Evolutionary conservation across 2,797 vertebrate species (phyloP).

Genomic region (Sebastes dallii): DNA sequence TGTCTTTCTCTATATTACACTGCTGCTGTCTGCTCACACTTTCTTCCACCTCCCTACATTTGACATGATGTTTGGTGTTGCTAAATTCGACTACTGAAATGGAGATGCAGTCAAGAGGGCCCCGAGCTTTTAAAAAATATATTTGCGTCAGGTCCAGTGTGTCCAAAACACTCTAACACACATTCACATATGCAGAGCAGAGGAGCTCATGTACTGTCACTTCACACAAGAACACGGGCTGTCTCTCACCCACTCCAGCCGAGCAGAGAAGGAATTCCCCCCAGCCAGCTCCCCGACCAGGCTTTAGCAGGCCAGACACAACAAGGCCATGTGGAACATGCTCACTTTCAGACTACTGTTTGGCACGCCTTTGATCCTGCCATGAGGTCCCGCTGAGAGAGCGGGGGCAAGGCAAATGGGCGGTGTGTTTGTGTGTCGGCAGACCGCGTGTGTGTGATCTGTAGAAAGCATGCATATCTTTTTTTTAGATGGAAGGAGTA

Average conservation of each 20-base stretch:
- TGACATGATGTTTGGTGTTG: not conserved
- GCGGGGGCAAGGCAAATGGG: not conserved
- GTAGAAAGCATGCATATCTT: not conserved
- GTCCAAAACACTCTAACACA: constrained; percentile 4
- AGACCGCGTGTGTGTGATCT: not conserved
- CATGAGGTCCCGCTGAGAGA: constrained; percentile 46
- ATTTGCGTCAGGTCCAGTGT: not conserved
- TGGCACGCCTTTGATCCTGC: constrained; percentile 67
- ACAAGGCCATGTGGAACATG: constrained; percentile 65
- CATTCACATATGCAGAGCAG: constrained; percentile 1
- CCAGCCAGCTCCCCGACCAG: constrained; percentile 49
- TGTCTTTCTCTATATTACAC: constrained; percentile 17
- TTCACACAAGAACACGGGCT: constrained; percentile 11
- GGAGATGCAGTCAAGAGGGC: not conserved
- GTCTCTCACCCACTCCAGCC: constrained; percentile 21
- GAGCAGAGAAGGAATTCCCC: constrained; percentile 59
- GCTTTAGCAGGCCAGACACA: constrained; percentile 68
- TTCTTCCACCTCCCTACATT: not conserved
- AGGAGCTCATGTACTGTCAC: not conserved
- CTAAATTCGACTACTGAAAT: constrained; percentile 22
- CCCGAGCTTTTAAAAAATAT: not conserved
- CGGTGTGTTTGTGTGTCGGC: constrained; percentile 31
- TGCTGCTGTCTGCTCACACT: constrained; percentile 14
- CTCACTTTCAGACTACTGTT: constrained; percentile 72
- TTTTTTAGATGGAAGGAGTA: not conserved